Evolutionary conservation across 2,888 invertebrate species (phyloP), one percentile per base, ranked within the genome.

Genomic region (Chelonus formosanus): DNA sequence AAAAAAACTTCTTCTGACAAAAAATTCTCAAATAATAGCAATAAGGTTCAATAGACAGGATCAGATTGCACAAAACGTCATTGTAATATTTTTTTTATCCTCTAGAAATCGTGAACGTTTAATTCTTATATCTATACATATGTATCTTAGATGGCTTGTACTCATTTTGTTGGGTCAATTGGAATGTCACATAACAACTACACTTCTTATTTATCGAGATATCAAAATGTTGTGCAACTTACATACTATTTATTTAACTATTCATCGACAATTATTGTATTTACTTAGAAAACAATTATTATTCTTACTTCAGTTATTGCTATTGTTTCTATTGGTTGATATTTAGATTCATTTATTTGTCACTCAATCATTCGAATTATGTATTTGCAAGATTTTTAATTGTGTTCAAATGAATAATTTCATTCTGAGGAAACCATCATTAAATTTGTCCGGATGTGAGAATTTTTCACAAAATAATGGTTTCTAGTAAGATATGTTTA

Each of bases 91-190:
- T 36, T 43, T 36, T 52, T 32, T 40, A 35, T 7, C n/a, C 6
- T 20, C 2, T 43, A 52, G 7, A n/a, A 61, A 61, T 52, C 52
- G 43, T 40, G 60, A 61, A 31, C 50, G 40, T 40, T 50, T n/a
- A 34, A 32, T 57, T 52, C 43, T 32, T 32, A 52, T 32, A 32
- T 52, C 6, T 32, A 52, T 48, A 34, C 34, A 52, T 32, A 52
- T n/a, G 52, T 52, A 40, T 52, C 10, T 7, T 36, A 44, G 31
- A 10, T 47, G 48, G 31, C 10, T 36, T 36, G 48, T 43, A 47
- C 52, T 67, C 73, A 71, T 76, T 75, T 74, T 69, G 73, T 69
- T 70, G 77, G 74, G 76, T 77, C 78, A 78, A 77, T 78, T 77
- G 76, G 76, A 75, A 73, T 71, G 73, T 74, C 78, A 76, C 73